Evolutionary conservation across 2,113 vertebrate species (phyloP), one percentile per base, ranked within the genome.

Genomic region (Hassar affinis): DNA sequence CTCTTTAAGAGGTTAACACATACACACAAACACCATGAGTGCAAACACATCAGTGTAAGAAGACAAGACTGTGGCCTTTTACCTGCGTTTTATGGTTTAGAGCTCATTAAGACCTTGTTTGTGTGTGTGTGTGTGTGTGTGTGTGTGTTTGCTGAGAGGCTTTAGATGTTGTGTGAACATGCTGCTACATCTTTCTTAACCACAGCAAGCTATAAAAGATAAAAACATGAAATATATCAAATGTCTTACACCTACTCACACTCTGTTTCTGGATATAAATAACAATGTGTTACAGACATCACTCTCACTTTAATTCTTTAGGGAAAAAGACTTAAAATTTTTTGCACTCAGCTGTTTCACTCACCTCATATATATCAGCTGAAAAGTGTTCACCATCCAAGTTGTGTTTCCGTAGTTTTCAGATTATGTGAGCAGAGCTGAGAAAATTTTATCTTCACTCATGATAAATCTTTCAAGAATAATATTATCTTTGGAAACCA

Each of bases 1-100:
- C 35, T 38, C 59, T 82, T 69, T 87, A 83, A 78, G 77, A 83
- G 86, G 80, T 76, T 85, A 85, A 62, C 59, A 38, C 33, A 66
- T 30, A 38, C 33, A 66, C 30, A 35, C 35, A 71, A 66, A 80
- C 78, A 79, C 62, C 76, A 38, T 79, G 51, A 79, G 33, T 38
- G 64, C 33, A 71, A 71, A 71, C 14, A 69, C 33, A 68, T 35
- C 25, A 57, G 56, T 33, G 45, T 79, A 38, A 78, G 20, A 78
- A 78, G 75, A 76, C 81, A 56, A 78, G 76, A 69, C 35, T 33
- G 38, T 83, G 69, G 22, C 61, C 54, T 45, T 78, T 68, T 20
- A 84, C 72, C 85, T 84, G 78, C 52, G 52, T 17, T 81, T 30
- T 81, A 79, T 38, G 84, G 79, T 83, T 68, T 49, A 33, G 27